These are phyloP conservation scores for Apotomis betuletana DNA, from an alignment of 2,888 invertebrate species.

Conservation along the genomic window DNA sequence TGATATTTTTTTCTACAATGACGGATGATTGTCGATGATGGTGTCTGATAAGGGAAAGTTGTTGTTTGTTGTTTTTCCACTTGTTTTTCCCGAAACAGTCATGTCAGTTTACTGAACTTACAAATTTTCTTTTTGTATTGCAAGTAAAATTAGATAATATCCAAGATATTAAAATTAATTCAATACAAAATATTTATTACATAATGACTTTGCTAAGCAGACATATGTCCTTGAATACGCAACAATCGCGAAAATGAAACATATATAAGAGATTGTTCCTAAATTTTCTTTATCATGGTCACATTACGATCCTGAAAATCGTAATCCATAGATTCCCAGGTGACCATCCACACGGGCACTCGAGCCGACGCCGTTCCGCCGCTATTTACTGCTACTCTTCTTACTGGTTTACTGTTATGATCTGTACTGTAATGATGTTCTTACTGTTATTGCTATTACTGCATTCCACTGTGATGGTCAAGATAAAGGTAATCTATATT, in stretches of 20 bases:
- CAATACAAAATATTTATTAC: too few relatives aligned
- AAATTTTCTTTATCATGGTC: constrained; percentile 50
- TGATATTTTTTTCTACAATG: too few relatives aligned
- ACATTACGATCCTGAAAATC: constrained; percentile 55
- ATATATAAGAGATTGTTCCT: neutral
- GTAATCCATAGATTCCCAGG: constrained; percentile 71
- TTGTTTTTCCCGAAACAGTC: too few relatives aligned
- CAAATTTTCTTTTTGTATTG: too few relatives aligned
- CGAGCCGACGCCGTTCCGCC: neutral
- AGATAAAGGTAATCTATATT: neutral
- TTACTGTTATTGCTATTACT: neutral
- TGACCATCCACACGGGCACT: constrained; percentile 52
- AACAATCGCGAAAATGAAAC: neutral
- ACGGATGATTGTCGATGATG: too few relatives aligned
- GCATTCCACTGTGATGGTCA: constrained; percentile 8
- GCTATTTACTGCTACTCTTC: constrained; percentile 55
- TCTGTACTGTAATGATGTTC: neutral
- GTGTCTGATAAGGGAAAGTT: too few relatives aligned
- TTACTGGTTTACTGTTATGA: constrained; percentile 17
- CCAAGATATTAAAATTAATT: too few relatives aligned
- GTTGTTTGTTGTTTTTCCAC: too few relatives aligned
- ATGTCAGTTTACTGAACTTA: too few relatives aligned
- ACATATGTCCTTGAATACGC: too few relatives aligned
- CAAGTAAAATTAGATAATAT: too few relatives aligned
- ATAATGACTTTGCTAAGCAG: too few relatives aligned